These are phyloP conservation scores for Marmota flaviventris DNA, from an alignment of 2,113 vertebrate genomes.

Conservation along the genomic window DNA sequence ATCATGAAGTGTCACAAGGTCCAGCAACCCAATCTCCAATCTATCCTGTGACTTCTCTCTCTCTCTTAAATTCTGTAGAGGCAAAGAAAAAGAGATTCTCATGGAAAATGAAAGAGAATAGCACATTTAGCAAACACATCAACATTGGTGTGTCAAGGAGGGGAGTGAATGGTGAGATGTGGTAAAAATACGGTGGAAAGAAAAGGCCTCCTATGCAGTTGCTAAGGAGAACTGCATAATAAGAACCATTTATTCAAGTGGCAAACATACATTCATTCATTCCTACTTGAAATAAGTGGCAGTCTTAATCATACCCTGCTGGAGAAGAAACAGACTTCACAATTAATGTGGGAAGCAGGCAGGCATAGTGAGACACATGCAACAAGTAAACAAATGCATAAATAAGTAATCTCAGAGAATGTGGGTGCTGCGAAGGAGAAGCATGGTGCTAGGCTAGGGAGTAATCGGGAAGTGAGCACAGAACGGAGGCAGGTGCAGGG, in stretches of 20 bases:
- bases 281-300: not conserved
- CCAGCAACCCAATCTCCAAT: not conserved
- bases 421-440: not conserved
- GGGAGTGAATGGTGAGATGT: not conserved
- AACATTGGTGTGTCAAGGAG: not conserved
- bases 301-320: not conserved
- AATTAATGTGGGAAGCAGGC: not conserved
- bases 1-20: not conserved
- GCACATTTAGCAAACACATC: not conserved
- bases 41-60: not conserved
- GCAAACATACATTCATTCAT: not conserved
- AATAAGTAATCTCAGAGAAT: not conserved
- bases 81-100: not conserved
- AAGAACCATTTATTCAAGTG: not conserved
- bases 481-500: not conserved
- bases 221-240: not conserved
- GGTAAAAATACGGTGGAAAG: not conserved
- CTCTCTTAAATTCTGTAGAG: not conserved
- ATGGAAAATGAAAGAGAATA: not conserved
- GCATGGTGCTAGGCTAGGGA: rapidly evolving
- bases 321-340: not conserved
- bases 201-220: not conserved
- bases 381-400: not conserved
- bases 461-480: not conserved
- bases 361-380: not conserved